Conservation (phyloP, 2,113 vertebrate genomes). For the Trinectes maculatus region DNA sequence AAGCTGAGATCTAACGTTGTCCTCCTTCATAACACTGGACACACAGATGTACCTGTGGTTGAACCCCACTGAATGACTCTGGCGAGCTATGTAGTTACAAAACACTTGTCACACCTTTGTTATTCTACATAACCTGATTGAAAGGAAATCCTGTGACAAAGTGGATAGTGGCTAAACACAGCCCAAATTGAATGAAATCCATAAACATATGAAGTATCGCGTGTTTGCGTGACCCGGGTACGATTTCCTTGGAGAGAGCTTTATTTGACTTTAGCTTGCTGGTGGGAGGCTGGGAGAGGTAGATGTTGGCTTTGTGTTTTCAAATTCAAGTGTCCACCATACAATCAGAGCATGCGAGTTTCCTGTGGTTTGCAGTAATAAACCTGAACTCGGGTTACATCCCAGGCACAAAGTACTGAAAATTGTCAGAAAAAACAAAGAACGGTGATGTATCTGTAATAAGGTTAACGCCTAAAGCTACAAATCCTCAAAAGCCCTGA, state of each 20-base stretch:
- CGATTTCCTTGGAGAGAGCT: slow-evolving; percentile 50
- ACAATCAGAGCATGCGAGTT: slow-evolving; percentile 50
- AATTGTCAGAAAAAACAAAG: slow-evolving; percentile 37
- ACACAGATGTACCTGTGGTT: slow-evolving; percentile 38
- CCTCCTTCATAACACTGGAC: slow-evolving; percentile 27
- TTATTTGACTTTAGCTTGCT: slow-evolving; percentile 60
- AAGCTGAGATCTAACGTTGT: slow-evolving; percentile 42
- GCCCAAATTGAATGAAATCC: slow-evolving; percentile 31
- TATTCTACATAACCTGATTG: slow-evolving; percentile 67
- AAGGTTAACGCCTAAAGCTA: slow-evolving; percentile 18
- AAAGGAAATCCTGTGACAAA: slow-evolving; percentile 64
- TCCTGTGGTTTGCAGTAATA: slow-evolving; percentile 65
- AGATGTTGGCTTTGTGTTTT: slow-evolving; percentile 58
- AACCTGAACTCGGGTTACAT: slow-evolving; percentile 62
- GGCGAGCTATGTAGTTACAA: slow-evolving; percentile 58
- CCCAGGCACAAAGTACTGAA: slow-evolving; percentile 37
- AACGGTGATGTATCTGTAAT: slow-evolving; percentile 2
- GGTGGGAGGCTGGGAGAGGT: slow-evolving; percentile 51
- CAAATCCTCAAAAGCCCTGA: slow-evolving; percentile 1
- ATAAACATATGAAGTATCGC: slow-evolving; percentile 25
- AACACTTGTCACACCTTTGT: slow-evolving; percentile 70
- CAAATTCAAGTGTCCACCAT: slow-evolving; percentile 70
- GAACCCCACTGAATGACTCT: slow-evolving; percentile 50
- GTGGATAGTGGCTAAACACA: slow-evolving; percentile 23
- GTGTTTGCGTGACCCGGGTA: slow-evolving; percentile 60